Conservation (phyloP, 2,888 invertebrate species). For the Geotrupes spiniger region DNA sequence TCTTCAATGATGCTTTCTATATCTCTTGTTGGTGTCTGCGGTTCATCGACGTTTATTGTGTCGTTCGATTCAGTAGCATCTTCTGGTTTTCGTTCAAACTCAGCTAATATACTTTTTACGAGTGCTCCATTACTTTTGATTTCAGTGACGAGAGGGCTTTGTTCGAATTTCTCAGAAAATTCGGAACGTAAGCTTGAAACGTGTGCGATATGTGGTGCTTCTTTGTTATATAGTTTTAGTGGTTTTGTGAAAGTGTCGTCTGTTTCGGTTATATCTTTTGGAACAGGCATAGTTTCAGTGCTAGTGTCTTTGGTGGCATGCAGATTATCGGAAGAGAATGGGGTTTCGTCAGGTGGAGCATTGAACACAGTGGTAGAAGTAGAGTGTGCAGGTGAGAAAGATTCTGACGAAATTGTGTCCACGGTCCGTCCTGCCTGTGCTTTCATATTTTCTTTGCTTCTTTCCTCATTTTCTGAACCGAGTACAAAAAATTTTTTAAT, state of each 20-base stretch:
- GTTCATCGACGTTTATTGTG: slow-evolving; percentile 16
- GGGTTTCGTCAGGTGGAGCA: slow-evolving; percentile 32
- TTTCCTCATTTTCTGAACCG: slow-evolving; percentile 50
- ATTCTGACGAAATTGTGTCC: slow-evolving; percentile 46
- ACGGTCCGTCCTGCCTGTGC: slow-evolving; percentile 52
- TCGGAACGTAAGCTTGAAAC: slow-evolving; percentile 41
- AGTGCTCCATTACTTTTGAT: slow-evolving; percentile 42
- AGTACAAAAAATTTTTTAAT: slow-evolving; percentile 44
- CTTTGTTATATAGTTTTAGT: slow-evolving; percentile 38
- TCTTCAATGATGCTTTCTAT: slow-evolving; percentile 58
- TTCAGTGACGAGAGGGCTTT: slow-evolving; percentile 35
- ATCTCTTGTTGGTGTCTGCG: slow-evolving; percentile 27
- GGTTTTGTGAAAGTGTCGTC: slow-evolving; percentile 38
- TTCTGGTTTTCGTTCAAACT: slow-evolving; percentile 41
- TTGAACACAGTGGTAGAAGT: slow-evolving; percentile 46
- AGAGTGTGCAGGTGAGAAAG: slow-evolving; percentile 46
- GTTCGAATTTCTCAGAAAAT: slow-evolving; percentile 38
- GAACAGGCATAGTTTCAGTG: slow-evolving; percentile 6
- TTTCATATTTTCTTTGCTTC: slow-evolving; percentile 48
- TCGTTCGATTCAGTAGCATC: slow-evolving; percentile 29
- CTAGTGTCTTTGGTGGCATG: slow-evolving; percentile 32
- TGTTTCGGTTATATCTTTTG: slow-evolving; percentile 14
- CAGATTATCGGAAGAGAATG: slow-evolving; percentile 33
- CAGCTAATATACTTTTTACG: slow-evolving; percentile 43
- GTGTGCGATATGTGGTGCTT: slow-evolving; percentile 38